A percentile compares a stretch with the other conserved stretches of the same genome.
Evolutionary conservation across 2,797 vertebrate genomes (phyloP).

Genomic region (Labroides dimidiatus): DNA sequence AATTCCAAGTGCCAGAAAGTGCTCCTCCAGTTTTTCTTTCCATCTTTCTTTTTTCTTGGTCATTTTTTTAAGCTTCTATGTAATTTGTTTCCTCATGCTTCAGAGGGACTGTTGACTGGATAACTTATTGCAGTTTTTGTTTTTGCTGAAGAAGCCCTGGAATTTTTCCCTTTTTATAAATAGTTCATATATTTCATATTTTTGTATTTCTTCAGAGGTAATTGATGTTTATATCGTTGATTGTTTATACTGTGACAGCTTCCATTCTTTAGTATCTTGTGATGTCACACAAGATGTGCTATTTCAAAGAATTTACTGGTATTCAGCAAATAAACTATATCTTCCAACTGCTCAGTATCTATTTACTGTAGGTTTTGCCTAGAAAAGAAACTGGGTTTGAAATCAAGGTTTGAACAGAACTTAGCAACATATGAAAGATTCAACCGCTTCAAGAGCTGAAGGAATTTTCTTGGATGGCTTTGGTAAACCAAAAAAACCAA

Average conservation of each 20-base stretch:
- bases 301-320: background rate
- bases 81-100: too few species aligned
- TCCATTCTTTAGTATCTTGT: background rate
- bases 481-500: too few species aligned
- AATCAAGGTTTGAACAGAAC: too few species aligned
- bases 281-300: background rate
- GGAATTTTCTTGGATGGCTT: too few species aligned
- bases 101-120: too few species aligned
- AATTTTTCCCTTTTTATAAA: background rate
- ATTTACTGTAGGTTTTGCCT: background rate
- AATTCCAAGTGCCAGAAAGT: background rate
- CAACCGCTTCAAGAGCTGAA: too few species aligned
- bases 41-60: background rate
- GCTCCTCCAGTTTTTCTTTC: background rate
- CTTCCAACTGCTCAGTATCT: background rate
- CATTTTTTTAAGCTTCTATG: too few species aligned
- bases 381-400: too few species aligned
- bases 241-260: slow-evolving; percentile 4
- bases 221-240: slow-evolving; percentile 16
- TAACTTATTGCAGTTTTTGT: too few species aligned
- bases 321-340: slow-evolving; percentile 32
- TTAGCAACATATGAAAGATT: too few species aligned
- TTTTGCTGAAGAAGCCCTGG: background rate
- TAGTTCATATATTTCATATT: too few species aligned
- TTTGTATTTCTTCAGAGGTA: background rate